Percentiles rank a stretch among this genome's conserved stretches.
These are phyloP conservation scores for Drepana falcataria DNA, from an alignment of 2,888 invertebrate species.

Conservation along the genomic window DNA sequence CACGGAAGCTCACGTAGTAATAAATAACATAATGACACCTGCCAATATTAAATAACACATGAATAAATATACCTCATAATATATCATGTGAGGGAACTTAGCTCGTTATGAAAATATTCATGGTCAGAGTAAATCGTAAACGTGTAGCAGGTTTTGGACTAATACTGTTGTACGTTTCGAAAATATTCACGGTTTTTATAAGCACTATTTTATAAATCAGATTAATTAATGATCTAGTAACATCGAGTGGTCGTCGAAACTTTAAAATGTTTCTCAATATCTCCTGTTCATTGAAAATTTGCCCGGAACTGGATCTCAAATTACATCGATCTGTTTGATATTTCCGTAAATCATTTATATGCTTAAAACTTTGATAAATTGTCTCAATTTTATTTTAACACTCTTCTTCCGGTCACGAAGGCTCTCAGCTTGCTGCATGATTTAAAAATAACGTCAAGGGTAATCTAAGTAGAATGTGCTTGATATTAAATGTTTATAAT, in stretches of 20 bases:
- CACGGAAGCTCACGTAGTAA: conserved; percentile 29
- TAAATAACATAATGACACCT: conserved; percentile 29
- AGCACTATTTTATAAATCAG: background rate
- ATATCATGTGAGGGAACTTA: conserved; percentile 7
- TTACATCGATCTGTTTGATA: background rate
- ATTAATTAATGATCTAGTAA: background rate
- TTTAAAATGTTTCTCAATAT: background rate
- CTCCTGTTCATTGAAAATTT: background rate
- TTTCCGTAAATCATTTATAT: too few species aligned
- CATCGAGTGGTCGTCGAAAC: background rate
- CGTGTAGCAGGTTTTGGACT: background rate
- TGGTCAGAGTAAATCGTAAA: background rate
- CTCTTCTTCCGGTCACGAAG: too few species aligned
- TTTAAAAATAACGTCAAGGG: too few species aligned
- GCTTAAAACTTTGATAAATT: too few species aligned
- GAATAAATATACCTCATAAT: conserved; percentile 10
- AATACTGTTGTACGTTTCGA: background rate
- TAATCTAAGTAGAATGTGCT: too few species aligned
- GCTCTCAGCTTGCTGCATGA: too few species aligned
- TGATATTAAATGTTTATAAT: too few species aligned
- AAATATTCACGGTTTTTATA: background rate
- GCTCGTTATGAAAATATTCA: conserved; percentile 2
- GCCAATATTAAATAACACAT: conserved; percentile 21
- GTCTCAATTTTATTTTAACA: too few species aligned
- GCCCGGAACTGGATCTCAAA: background rate